Evolutionary conservation across 2,888 invertebrate species (phyloP), one percentile per base, ranked within the genome.

Genomic region (Oscheius sp.): DNA sequence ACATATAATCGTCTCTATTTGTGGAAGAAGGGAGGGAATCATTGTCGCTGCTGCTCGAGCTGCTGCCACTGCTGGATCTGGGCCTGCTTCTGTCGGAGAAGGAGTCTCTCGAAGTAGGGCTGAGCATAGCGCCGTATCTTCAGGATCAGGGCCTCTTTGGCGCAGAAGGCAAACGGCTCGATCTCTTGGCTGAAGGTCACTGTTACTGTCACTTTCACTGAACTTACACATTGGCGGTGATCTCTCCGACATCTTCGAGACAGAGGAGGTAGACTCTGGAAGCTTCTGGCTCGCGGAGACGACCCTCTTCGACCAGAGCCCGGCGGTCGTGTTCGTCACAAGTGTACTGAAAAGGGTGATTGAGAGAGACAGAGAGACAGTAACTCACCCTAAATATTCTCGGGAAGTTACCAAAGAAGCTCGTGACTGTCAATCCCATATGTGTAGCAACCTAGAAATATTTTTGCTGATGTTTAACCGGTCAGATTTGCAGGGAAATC

Each of bases 251-350:
- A 59, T 84, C 84, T 60, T 84, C 84, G 33, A 78, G 74, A 33
- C 75, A 73, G n/a, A 84, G 68, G 4, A 84, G 79, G 63, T 82
- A 79, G 33, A 81, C 74, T 53, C 79, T 63, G 21, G 68, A 53
- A 29, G 35, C 53, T 11, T 82, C 84, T 11, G 79, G 66, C 32
- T 79, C 79, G 4, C 77, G 76, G 21, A 74, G 68, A 33, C 78
- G 65, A 10, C 76, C 68, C 33, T 76, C 79, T 32, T 83, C 80
- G 57, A 80, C 84, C 42, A 87, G 78, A 68, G 80, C 78, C 32
- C 75, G 78, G 72, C 87, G 87, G 79, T 87, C 87, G 66, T 86
- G 85, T 47, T 88, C 87, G 59, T 87, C 87, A 68, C 85, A 85
- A 1, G 84, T 82, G 60, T 88, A 88, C 81, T 84, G 66, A 47